Evolutionary conservation across 2,888 invertebrate genomes (phyloP), one percentile per base, ranked within the genome.

Genomic region (Drosophila nr. perissopoda): DNA sequence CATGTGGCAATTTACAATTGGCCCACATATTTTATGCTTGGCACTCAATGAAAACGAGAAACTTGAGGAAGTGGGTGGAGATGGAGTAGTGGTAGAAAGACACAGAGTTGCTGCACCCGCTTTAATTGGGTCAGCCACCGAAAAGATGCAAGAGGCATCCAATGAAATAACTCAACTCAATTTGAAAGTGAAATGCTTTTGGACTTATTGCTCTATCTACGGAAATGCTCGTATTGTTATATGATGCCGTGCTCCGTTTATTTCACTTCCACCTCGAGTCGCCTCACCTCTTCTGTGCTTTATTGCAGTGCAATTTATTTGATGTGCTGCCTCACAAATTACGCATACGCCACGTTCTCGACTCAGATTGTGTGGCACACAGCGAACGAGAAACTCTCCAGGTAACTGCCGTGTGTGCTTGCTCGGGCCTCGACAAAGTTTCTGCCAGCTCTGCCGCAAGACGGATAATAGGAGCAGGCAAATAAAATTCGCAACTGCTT

Each of bases 291-390:
- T 40, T 49, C 21, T 61, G 53, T 53, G 70, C 70, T 79, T 79
- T 79, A 82, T 79, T 82, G 76, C 83, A 75, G 31, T 82, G 79
- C 79, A 79, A 79, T 79, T 79, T 82, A 79, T 79, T 79, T 82
- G 64, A 82, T 82, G 71, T 82, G 80, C 75, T 79, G 75, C 71
- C 83, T 68, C 60, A 38, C 71, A 82, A 82, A 80, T 80, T 82
- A 79, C 80, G 75, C 79, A 79, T 80, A 82, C 80, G 80, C 68
- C 68, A 61, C 58, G 66, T 67, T 67, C 53, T 57, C 52, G 46
- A 42, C 69, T 61, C 57, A 27, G 66, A 65, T 67, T 76, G 56
- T 29, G 16, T 40, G 31, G 21, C 76, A 63, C 51, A 62, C 42
- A 72, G 59, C 59, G 64, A 59, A 18, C 40, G 42, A 11, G 21